Conservation (phyloP, 1,140 invertebrate species). For the Pseudachorutes palmiensis region DNA sequence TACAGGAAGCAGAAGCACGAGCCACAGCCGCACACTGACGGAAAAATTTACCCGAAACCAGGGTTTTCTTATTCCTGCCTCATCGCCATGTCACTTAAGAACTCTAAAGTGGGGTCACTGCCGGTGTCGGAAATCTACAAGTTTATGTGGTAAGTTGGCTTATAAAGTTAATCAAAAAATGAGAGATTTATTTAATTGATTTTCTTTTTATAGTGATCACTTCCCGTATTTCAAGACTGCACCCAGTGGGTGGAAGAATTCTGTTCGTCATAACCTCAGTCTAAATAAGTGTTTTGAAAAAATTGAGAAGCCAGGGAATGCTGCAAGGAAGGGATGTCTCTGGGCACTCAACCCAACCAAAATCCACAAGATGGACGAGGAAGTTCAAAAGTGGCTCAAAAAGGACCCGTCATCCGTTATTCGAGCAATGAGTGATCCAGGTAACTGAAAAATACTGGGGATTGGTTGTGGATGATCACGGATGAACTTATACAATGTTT, state of each 20-base stretch:
- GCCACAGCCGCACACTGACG: conserved; percentile 47
- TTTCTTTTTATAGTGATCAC: conserved; percentile 66
- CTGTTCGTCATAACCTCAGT: conserved; percentile 89
- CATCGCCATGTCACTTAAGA: conserved; percentile 94
- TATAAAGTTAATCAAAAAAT: not conserved
- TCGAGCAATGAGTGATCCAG: conserved; percentile 82
- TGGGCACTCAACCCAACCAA: conserved; percentile 95
- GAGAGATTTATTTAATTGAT: not conserved
- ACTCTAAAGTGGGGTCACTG: conserved; percentile 83
- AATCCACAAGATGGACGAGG: conserved; percentile 92
- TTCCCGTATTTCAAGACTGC: conserved; percentile 97
- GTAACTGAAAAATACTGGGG: conserved; percentile 42
- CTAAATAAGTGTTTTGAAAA: conserved; percentile 97
- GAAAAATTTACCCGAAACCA: conserved; percentile 82
- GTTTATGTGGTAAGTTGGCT: conserved; percentile 82
- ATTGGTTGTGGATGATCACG: conserved; percentile 3
- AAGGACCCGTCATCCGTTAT: conserved; percentile 72
- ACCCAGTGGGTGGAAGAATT: conserved; percentile 96
- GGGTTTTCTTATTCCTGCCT: conserved; percentile 96
- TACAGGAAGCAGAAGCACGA: conserved; percentile 35
- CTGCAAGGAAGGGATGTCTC: conserved; percentile 60
- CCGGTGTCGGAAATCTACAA: conserved; percentile 98
- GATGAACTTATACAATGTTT: not conserved
- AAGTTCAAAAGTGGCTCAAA: conserved; percentile 89
- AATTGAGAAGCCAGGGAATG: conserved; percentile 72